Conservation (phyloP, 2,888 invertebrate species). For the Teinopalpus imperialis region DNA sequence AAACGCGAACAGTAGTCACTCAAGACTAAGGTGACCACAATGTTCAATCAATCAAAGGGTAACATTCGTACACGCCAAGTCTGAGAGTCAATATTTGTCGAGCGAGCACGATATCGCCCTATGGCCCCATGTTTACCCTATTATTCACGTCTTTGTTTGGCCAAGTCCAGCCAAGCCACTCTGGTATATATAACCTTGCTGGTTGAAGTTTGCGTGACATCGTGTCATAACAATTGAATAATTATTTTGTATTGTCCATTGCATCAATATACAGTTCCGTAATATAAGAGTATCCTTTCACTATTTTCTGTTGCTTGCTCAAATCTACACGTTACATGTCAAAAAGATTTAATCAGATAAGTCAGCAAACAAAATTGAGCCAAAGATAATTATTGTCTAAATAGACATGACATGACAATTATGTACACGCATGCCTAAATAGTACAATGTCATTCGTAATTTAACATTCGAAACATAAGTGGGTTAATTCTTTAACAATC, state of each 20-base stretch:
- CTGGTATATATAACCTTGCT: conserved; percentile 37
- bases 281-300: conserved; percentile 35
- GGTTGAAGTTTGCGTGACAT: conserved; percentile 66
- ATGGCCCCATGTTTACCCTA: conserved; percentile 57
- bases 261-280: conserved; percentile 42
- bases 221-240: conserved; percentile 56
- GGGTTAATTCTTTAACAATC: not conserved
- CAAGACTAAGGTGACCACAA: conserved; percentile 41
- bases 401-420: not conserved
- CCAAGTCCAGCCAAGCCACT: conserved; percentile 37
- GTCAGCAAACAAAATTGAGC: not conserved
- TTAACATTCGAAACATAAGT: not conserved
- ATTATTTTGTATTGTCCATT: conserved; percentile 37
- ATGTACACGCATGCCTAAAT: not conserved
- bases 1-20: conserved; percentile 24
- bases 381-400: not conserved
- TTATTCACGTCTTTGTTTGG: conserved; percentile 73
- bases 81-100: conserved; percentile 67
- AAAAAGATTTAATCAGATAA: not conserved
- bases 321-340: not conserved
- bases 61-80: conserved; percentile 55
- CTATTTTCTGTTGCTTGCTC: conserved; percentile 23
- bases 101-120: conserved; percentile 59
- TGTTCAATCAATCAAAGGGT: conserved; percentile 75
- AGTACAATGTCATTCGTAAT: not conserved